Conservation (phyloP, 2,797 vertebrate genomes). For the Parambassis ranga region DNA sequence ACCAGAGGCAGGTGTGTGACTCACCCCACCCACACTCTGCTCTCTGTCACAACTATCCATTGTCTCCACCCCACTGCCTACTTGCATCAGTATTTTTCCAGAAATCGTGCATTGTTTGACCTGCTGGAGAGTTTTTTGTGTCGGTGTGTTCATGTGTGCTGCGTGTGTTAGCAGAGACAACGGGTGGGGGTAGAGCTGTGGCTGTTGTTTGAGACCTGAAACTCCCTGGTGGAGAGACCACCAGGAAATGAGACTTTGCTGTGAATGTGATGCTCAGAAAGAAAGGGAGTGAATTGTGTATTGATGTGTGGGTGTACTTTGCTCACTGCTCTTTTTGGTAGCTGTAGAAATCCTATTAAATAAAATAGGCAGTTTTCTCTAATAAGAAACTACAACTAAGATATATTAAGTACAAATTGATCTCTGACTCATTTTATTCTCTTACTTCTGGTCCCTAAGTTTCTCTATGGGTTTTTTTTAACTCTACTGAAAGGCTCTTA, state of each 20-base stretch:
- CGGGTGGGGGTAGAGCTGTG: background rate
- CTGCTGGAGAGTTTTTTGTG: constrained; percentile 3
- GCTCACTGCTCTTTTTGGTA: too few relatives aligned
- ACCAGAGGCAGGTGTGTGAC: background rate
- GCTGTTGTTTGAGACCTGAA: constrained; percentile 17
- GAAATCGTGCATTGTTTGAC: constrained; percentile 72
- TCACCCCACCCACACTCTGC: constrained; percentile 11
- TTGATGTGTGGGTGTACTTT: too few relatives aligned
- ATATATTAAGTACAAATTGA: too few relatives aligned
- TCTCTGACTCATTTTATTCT: too few relatives aligned
- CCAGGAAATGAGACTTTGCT: constrained; percentile 25
- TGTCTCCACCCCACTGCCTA: constrained; percentile 52
- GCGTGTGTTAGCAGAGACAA: background rate
- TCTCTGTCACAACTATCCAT: constrained; percentile 51
- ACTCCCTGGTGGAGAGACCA: constrained; percentile 12
- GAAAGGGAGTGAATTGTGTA: background rate
- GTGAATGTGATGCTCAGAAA: background rate
- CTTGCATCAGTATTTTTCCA: constrained; percentile 73
- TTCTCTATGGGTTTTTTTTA: too few relatives aligned
- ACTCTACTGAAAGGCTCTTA: too few relatives aligned
- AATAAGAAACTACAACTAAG: too few relatives aligned
- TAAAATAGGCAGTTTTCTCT: too few relatives aligned
- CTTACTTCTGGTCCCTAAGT: too few relatives aligned
- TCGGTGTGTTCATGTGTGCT: background rate
- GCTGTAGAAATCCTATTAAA: too few relatives aligned